Percentiles rank a stretch among this genome's conserved stretches.
Conservation (phyloP, 2,888 invertebrate species). For the Panzeria rudis region DNA sequence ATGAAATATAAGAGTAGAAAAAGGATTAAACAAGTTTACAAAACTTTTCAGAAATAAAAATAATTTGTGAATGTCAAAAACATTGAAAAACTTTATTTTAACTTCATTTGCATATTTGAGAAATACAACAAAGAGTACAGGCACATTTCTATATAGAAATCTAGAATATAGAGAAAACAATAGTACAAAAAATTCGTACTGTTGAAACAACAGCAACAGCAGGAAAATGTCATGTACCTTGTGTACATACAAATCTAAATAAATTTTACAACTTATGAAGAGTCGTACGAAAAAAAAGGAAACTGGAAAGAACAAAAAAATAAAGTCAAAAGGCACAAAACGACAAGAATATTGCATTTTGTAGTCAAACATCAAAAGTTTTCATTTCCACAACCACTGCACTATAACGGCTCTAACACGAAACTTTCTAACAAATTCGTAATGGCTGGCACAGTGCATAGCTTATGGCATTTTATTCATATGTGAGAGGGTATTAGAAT, state of each 20-base stretch:
- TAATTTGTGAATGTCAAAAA: slow-evolving; percentile 69
- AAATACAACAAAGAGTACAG: background rate
- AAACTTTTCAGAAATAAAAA: slow-evolving; percentile 64
- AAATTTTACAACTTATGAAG: slow-evolving; percentile 46
- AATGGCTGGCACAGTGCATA: background rate
- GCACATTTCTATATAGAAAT: background rate
- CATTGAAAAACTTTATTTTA: slow-evolving; percentile 67
- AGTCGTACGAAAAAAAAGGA: background rate
- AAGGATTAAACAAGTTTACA: slow-evolving; percentile 41
- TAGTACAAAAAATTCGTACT: background rate
- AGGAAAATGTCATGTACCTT: slow-evolving; percentile 64
- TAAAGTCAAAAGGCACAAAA: slow-evolving; percentile 58
- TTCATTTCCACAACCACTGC: slow-evolving; percentile 19
- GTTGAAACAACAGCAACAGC: slow-evolving; percentile 21
- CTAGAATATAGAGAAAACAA: slow-evolving; percentile 5
- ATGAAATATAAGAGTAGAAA: background rate
- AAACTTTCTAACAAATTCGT: background rate
- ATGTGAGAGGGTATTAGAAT: slow-evolving; percentile 14
- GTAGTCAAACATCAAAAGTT: slow-evolving; percentile 37
- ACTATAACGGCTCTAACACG: background rate
- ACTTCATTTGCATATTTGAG: slow-evolving; percentile 67
- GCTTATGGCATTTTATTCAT: slow-evolving; percentile 2
- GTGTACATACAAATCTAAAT: slow-evolving; percentile 55
- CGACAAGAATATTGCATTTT: slow-evolving; percentile 57
- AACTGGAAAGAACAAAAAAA: slow-evolving; percentile 1